Base-by-base conservation (phyloP, 2,888 invertebrate species). In the Drosophila yooni region DNA sequence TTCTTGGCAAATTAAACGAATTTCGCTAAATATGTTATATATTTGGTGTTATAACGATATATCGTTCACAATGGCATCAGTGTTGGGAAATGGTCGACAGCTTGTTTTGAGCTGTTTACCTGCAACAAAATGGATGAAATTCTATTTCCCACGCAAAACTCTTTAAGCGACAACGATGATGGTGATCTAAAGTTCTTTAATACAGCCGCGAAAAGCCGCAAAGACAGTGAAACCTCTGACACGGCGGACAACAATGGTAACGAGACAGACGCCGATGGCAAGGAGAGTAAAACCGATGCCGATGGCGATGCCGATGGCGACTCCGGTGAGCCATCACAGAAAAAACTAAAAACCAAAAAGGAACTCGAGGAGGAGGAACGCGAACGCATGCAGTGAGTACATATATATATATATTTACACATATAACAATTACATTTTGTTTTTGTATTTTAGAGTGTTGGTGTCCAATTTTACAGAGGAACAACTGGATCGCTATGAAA, bases 391-490 rank as follows among this genome's bases (percentile, higher is more conserved):
- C 98, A 98, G 98, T 98, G 94, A 94, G 70, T 62, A 31, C 10
- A 43, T 11, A 18, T 13, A 2, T 27, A 2, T 27, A 2, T 8
- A n/a, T 8, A 21, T 4, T 5, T 10, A 10, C 21, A 15, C n/a
- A n/a, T 18, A 15, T 18, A 54, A 58, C 21, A 46, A 11, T 21
- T 4, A 18, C 3, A 5, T 2, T 3, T 25, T n/a, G 18, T 27
- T 73, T n/a, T 2, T 4, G 15, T n/a, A 18, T 27, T 71, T 74
- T 92, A 98, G 98, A 93, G 98, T 99, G 40, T 94, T 99, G 59
- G 99, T 99, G 0, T 99, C 99, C 0, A 99, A 99, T 93, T 99
- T 99, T 89, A 98, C 99, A 0, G 99, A 99, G 93, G 99, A 99
- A 86, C 99, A 99, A 92, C 93, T 99, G 61, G 98, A 99, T 92